Evolutionary conservation across 2,113 vertebrate species (phyloP).

Genomic region (Gasterosteus nipponicus): DNA sequence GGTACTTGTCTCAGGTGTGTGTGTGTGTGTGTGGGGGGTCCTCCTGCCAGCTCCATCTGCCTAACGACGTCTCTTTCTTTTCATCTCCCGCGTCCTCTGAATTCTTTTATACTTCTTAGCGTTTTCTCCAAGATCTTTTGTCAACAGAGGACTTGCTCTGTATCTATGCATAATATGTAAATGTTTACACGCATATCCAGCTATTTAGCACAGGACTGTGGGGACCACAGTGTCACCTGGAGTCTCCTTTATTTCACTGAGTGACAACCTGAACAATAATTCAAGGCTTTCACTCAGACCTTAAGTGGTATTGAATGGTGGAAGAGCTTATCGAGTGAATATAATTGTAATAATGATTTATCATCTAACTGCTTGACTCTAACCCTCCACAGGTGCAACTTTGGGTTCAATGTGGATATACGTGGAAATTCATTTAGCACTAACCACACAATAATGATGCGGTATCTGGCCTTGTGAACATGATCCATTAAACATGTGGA

Average conservation of each 20-base stretch:
- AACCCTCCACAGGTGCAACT: constrained; percentile 8
- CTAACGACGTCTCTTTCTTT: not conserved
- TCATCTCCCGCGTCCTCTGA: not conserved
- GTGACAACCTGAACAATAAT: constrained; percentile 41
- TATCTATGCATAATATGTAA: not conserved
- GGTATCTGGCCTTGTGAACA: not conserved
- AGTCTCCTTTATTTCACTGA: constrained; percentile 6
- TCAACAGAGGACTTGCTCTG: not conserved
- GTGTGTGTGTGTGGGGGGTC: constrained; percentile 47
- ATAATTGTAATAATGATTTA: constrained; percentile 55
- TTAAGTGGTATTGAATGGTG: not conserved
- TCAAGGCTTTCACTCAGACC: not conserved
- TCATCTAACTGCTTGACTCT: constrained; percentile 23
- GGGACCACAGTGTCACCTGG: not conserved
- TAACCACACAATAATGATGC: not conserved
- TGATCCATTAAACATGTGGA: not conserved
- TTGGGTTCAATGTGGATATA: not conserved
- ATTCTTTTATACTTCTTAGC: not conserved
- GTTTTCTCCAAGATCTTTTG: not conserved
- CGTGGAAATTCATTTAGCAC: not conserved
- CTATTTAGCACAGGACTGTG: not conserved
- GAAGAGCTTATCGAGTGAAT: constrained; percentile 46
- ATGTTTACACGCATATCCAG: not conserved
- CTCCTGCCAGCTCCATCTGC: constrained; percentile 76
- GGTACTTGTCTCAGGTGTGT: constrained; percentile 81